A percentile compares a stretch with the other conserved stretches of the same genome.
Evolutionary conservation across 2,113 vertebrate genomes (phyloP).

Genomic region (Antechinus stuartii): DNA sequence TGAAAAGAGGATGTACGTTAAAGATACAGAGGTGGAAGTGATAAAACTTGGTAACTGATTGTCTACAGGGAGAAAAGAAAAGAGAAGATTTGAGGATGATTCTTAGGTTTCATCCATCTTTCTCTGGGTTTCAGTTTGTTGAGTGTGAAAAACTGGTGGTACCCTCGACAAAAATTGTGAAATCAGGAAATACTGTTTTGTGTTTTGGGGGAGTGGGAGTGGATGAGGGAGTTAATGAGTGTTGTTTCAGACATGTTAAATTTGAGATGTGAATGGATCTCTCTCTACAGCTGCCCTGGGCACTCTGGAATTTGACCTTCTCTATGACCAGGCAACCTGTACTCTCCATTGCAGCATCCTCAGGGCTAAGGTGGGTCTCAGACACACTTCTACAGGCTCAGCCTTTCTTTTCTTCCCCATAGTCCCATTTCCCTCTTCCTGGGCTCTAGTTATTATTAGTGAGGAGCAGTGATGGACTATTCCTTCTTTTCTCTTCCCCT

Average conservation of each 20-base stretch:
- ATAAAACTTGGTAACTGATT: not conserved
- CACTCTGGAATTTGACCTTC: constrained; percentile 75
- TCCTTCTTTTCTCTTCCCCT: not conserved
- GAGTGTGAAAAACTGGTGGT: not conserved
- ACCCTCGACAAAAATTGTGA: not conserved
- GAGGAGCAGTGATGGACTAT: not conserved
- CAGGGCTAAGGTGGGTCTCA: constrained; percentile 73
- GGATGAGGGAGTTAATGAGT: not conserved
- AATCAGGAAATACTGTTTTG: not conserved
- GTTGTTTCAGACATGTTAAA: not conserved
- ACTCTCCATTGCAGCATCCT: constrained; percentile 75
- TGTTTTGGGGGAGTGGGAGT: not conserved
- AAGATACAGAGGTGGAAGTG: not conserved
- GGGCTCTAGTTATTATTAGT: not conserved
- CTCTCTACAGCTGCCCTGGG: constrained; percentile 69
- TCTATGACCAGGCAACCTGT: constrained; percentile 75
- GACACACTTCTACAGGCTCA: not conserved
- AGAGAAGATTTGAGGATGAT: not conserved
- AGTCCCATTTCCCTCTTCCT: constrained; percentile 71
- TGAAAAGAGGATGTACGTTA: not conserved
- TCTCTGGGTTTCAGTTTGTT: not conserved
- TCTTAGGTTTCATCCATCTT: not conserved
- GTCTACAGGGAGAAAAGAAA: not conserved
- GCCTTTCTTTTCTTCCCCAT: not conserved
- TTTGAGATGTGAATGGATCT: not conserved